phyloP scores from a whole-genome alignment of 92 coral and sea anemone species.

The Epizoanthus stellaris region DNA sequence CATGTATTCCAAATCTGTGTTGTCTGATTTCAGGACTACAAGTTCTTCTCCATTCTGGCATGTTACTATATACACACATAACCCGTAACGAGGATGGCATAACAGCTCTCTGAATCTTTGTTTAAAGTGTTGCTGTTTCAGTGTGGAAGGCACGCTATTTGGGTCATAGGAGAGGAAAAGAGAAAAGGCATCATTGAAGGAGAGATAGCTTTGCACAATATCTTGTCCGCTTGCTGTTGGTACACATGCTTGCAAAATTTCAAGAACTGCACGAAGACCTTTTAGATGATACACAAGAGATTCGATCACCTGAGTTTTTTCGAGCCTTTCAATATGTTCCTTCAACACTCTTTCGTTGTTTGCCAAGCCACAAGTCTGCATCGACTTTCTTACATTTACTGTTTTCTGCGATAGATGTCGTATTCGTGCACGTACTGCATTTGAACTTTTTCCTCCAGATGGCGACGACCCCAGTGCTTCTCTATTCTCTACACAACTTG shows the following conservation, averaged over 20 bases:
- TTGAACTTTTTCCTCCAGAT: background rate
- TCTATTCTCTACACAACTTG: background rate
- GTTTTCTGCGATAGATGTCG: background rate
- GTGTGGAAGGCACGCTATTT: constrained; percentile 19
- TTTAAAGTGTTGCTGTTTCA: constrained; percentile 24
- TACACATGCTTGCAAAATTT: constrained; percentile 7
- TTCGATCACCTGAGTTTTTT: constrained; percentile 4
- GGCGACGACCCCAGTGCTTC: constrained; percentile 11
- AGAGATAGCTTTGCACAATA: constrained; percentile 23
- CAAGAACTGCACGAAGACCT: constrained; percentile 22
- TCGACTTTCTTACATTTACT: constrained; percentile 24
- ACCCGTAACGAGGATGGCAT: constrained; percentile 33
- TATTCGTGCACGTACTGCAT: constrained; percentile 6
- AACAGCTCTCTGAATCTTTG: constrained; percentile 23
- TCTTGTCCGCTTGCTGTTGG: constrained; percentile 18
- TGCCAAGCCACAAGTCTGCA: constrained; percentile 37
- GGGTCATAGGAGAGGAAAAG: constrained; percentile 31
- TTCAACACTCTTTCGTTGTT: constrained; percentile 27
- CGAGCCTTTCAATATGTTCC: constrained; percentile 35
- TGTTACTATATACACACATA: constrained; percentile 25
- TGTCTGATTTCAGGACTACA: constrained; percentile 39
- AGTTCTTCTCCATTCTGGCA: constrained; percentile 31
- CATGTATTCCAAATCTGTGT: constrained; percentile 43
- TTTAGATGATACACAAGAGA: background rate
- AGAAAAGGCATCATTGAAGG: constrained; percentile 32